A percentile compares a stretch with the other conserved stretches of the same genome.
These are phyloP conservation scores for Scaptomyza hsui DNA, from an alignment of 1,140 invertebrate genomes.

Conservation along the genomic window DNA sequence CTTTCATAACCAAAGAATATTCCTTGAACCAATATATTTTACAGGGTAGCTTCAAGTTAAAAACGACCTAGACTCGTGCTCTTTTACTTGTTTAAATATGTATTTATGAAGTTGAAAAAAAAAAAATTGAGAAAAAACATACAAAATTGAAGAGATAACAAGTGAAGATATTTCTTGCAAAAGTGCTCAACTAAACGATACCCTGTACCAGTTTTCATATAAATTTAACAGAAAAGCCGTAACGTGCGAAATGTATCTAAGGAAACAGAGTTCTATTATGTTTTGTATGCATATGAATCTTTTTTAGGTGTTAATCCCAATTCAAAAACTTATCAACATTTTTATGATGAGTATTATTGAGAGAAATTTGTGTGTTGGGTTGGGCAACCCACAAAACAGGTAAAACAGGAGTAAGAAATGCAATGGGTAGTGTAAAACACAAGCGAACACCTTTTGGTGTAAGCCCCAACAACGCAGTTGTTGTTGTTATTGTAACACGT, in stretches of 20 bases:
- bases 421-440: conserved; percentile 9
- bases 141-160: not conserved
- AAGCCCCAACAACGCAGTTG: not conserved
- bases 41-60: not conserved
- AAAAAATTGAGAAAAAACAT: not conserved
- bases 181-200: not conserved
- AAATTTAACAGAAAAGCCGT: too few species aligned
- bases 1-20: too few species aligned
- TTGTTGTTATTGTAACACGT: conserved; percentile 57
- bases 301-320: too few species aligned
- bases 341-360: too few species aligned
- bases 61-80: not conserved
- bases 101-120: not conserved
- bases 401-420: not conserved
- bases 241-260: too few species aligned
- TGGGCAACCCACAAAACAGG: not conserved
- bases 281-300: too few species aligned
- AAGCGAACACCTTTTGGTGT: conserved; percentile 1
- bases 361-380: not conserved
- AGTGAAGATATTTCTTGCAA: not conserved
- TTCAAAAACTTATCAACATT: too few species aligned
- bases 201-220: not conserved
- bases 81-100: not conserved
- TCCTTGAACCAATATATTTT: too few species aligned
- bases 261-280: too few species aligned